phyloP scores from a whole-genome alignment of 2,888 invertebrate genomes.

The Limnephilus rhombicus region DNA sequence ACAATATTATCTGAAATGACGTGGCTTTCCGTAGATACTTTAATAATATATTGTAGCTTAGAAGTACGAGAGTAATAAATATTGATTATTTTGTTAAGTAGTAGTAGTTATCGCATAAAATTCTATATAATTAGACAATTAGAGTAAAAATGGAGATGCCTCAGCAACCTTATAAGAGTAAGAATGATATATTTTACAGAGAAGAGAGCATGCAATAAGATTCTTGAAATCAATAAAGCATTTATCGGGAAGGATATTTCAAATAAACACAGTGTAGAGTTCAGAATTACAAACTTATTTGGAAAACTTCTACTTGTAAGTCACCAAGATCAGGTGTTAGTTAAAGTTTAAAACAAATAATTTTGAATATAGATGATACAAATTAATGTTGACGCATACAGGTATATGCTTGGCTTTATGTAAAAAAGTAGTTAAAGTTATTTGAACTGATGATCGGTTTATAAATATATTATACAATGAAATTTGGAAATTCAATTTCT shows the following conservation, averaged over 20 bases:
- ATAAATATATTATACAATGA: neutral
- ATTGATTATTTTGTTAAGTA: conserved; percentile 63
- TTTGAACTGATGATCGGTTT: neutral
- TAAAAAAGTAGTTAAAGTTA: neutral
- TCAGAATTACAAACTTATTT: neutral
- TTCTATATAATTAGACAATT: conserved; percentile 63
- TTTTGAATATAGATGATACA: neutral
- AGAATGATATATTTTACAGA: conserved; percentile 49
- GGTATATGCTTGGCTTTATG: neutral
- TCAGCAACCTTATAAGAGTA: conserved; percentile 58
- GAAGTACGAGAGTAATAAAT: conserved; percentile 65
- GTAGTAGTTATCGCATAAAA: conserved; percentile 56
- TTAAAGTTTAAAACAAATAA: neutral
- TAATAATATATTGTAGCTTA: conserved; percentile 50
- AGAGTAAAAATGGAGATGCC: conserved; percentile 56
- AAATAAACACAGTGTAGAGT: neutral
- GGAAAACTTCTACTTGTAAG: neutral
- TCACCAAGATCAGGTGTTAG: neutral
- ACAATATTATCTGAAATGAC: conserved; percentile 22
- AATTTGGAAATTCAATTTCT: neutral
- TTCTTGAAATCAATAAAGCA: neutral
- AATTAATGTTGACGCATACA: neutral
- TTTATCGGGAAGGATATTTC: neutral
- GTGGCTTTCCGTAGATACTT: conserved; percentile 7
- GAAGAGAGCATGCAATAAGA: conserved; percentile 41